phyloP scores from a whole-genome alignment of 2,888 invertebrate genomes.

The Brachyopa scutellaris region DNA sequence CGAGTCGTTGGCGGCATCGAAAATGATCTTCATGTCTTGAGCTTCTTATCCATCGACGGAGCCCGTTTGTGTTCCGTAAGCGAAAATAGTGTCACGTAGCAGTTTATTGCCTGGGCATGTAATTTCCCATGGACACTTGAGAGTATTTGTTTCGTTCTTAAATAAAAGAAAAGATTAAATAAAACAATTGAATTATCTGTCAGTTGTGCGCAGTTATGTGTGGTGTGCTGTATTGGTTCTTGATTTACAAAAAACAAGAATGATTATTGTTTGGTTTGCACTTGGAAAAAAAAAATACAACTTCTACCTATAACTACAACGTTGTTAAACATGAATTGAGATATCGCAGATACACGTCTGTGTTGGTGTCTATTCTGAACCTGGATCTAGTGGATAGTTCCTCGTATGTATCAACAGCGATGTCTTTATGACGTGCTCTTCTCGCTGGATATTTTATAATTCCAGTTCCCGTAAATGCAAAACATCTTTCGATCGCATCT shows the following conservation, averaged over 20 bases:
- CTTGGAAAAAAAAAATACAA: not conserved
- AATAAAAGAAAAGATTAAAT: conserved; percentile 26
- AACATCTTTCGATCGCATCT: conserved; percentile 4
- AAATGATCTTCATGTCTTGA: conserved; percentile 24
- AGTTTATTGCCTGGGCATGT: conserved; percentile 55
- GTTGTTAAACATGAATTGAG: conserved; percentile 24
- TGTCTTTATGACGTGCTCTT: conserved; percentile 5
- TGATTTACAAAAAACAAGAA: too few relatives aligned
- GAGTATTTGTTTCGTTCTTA: conserved; percentile 39
- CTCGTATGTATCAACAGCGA: conserved; percentile 1
- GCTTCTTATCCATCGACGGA: conserved; percentile 25
- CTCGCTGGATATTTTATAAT: not conserved
- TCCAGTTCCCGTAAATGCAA: not conserved
- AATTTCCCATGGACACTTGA: conserved; percentile 60
- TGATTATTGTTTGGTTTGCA: not conserved
- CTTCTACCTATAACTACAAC: conserved; percentile 8
- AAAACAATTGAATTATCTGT: conserved; percentile 57
- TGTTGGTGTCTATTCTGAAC: not conserved
- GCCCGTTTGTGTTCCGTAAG: conserved; percentile 32
- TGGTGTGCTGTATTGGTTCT: not conserved
- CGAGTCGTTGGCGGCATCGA: not conserved
- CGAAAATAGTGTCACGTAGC: conserved; percentile 63
- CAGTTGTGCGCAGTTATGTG: not conserved
- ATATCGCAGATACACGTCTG: conserved; percentile 20
- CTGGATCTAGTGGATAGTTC: not conserved